Evolutionary conservation across 2,113 vertebrate species (phyloP).

Genomic region (Baryphthengus martii): DNA sequence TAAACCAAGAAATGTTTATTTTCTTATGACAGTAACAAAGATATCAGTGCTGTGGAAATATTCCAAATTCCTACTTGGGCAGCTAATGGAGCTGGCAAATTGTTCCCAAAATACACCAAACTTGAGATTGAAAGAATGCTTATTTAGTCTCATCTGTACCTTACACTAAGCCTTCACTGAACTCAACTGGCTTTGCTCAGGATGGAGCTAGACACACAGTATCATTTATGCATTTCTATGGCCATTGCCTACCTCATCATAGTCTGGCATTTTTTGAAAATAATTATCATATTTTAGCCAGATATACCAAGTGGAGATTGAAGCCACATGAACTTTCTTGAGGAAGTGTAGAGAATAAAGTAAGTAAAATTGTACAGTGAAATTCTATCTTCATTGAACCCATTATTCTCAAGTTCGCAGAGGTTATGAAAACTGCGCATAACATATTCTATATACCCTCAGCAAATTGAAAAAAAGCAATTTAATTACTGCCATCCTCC

Average conservation of each 20-base stretch:
- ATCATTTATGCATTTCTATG: not conserved
- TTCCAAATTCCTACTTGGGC: not conserved
- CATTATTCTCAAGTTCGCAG: not conserved
- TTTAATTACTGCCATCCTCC: not conserved
- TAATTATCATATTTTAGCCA: not conserved
- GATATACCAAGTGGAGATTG: not conserved
- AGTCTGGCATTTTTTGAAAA: not conserved
- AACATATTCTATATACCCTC: not conserved
- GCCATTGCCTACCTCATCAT: not conserved
- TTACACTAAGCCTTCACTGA: not conserved
- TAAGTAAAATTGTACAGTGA: not conserved
- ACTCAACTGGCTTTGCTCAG: accelerated
- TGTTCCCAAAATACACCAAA: not conserved
- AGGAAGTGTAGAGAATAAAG: not conserved
- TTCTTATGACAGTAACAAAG: not conserved
- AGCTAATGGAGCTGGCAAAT: not conserved
- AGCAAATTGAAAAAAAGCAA: not conserved
- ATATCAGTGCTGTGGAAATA: not conserved
- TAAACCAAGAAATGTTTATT: not conserved
- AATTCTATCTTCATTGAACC: not conserved
- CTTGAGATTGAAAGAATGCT: not conserved
- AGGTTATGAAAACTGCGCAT: not conserved
- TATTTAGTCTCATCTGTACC: not conserved
- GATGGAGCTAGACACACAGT: not conserved
- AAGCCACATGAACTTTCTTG: not conserved